These are phyloP conservation scores for Pterophyllum scalare DNA, from an alignment of 2,113 vertebrate species.

Conservation along the genomic window DNA sequence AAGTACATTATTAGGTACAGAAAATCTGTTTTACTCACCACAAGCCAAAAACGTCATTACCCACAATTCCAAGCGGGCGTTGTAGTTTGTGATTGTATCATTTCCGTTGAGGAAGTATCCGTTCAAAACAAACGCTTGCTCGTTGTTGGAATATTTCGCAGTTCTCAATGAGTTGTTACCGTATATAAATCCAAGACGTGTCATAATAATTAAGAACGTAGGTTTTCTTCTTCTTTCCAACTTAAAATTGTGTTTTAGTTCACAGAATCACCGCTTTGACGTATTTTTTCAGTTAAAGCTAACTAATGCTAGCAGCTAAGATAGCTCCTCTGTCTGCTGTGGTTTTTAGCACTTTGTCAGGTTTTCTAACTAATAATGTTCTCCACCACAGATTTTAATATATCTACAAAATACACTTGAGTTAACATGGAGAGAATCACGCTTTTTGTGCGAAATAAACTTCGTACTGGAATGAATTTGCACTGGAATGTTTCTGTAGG, in stretches of 20 bases:
- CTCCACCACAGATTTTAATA: neutral
- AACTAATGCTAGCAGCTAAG: conserved; percentile 47
- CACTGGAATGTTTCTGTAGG: neutral
- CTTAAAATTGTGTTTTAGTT: fast-evolving
- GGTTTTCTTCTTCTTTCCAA: neutral
- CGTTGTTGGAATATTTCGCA: neutral
- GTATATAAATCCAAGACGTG: neutral
- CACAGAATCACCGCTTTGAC: neutral
- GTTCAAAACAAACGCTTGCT: conserved; percentile 62
- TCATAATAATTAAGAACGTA: conserved; percentile 20
- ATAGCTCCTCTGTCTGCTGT: neutral
- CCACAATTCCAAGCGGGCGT: conserved; percentile 31
- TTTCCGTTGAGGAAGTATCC: conserved; percentile 70
- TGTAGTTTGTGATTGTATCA: conserved; percentile 4
- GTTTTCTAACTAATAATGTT: neutral
- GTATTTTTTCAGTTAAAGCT: neutral
- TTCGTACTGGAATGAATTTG: neutral
- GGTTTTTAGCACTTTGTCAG: neutral
- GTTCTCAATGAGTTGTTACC: conserved; percentile 31
- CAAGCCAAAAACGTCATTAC: conserved; percentile 60
- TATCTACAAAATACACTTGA: neutral
- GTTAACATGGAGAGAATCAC: neutral
- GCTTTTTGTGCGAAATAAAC: neutral
- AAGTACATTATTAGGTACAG: neutral
- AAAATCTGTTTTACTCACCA: neutral